phyloP scores from a whole-genome alignment of 2,797 vertebrate species.

The Tenualosa thibaudeaui region DNA sequence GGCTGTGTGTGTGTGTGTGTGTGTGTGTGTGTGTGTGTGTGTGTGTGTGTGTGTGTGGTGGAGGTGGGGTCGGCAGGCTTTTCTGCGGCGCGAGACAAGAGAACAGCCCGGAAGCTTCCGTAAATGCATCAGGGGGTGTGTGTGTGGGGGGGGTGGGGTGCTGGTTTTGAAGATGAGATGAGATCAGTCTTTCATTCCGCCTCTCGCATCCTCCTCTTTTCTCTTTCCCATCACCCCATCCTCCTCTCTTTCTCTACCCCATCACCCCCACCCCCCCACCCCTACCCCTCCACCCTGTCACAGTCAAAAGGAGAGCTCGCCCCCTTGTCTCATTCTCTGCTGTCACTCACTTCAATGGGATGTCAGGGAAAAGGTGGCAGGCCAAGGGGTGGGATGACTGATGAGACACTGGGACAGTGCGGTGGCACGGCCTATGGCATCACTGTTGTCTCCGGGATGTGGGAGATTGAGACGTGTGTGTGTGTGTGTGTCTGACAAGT shows the following conservation, averaged over 20 bases:
- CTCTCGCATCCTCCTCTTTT: constrained; percentile 12
- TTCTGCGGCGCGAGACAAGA: constrained; percentile 58
- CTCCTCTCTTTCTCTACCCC: constrained; percentile 1
- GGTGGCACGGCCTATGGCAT: constrained; percentile 1
- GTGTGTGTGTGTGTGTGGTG: too few species aligned
- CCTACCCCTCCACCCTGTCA: constrained; percentile 17
- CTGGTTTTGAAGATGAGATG: constrained; percentile 30
- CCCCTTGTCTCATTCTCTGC: not conserved
- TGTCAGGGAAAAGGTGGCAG: constrained; percentile 9
- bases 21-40: too few species aligned
- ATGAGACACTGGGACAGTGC: not conserved
- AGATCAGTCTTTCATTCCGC: constrained; percentile 44
- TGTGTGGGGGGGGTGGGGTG: constrained; percentile 27
- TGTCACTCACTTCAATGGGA: constrained; percentile 23
- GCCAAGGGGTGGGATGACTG: not conserved
- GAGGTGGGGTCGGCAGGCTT: constrained; percentile 55
- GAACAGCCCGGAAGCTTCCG: constrained; percentile 54
- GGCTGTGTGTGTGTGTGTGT: too few species aligned
- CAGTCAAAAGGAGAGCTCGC: not conserved
- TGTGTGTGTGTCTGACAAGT: not conserved
- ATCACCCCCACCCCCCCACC: not conserved
- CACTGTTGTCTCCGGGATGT: not conserved
- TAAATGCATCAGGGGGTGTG: constrained; percentile 40
- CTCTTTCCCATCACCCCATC: constrained; percentile 16
- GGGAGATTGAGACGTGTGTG: constrained; percentile 22